Percentiles rank a stretch among this genome's conserved stretches.
Evolutionary conservation across 2,113 vertebrate species (phyloP).

Genomic region (Dicerorhinus sumatrensis): DNA sequence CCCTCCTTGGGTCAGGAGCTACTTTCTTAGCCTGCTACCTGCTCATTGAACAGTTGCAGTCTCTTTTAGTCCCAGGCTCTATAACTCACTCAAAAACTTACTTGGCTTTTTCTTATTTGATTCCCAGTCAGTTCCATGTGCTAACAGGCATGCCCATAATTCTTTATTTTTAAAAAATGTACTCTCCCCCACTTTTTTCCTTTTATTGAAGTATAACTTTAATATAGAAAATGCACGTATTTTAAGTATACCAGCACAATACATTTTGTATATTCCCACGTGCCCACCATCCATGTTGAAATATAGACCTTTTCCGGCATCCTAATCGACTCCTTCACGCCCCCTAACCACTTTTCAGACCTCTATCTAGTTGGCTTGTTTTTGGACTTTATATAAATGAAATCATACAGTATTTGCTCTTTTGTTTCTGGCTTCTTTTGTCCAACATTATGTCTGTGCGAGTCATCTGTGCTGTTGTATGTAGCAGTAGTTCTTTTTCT

Average conservation of each 20-base stretch:
- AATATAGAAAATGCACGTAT: neutral
- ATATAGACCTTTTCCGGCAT: neutral
- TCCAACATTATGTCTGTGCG: neutral
- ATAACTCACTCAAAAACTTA: neutral
- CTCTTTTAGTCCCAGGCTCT: neutral
- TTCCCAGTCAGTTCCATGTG: neutral
- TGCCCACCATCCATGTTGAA: neutral
- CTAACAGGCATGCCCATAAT: neutral
- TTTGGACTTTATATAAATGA: neutral
- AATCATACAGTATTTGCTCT: neutral
- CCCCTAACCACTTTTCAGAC: neutral
- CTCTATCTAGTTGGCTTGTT: neutral
- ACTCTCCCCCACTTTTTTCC: neutral
- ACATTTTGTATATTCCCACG: neutral
- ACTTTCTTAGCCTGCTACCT: neutral
- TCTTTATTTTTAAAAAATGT: neutral
- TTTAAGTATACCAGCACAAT: neutral
- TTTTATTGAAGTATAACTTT: neutral
- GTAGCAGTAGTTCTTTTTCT: neutral
- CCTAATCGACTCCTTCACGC: neutral
- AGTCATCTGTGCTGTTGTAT: neutral
- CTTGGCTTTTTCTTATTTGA: neutral
- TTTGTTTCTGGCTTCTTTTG: neutral
- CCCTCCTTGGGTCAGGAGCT: neutral
- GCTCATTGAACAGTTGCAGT: neutral